Evolutionary conservation across 2,797 vertebrate species (phyloP).

Genomic region (Muscicapa comitata): DNA sequence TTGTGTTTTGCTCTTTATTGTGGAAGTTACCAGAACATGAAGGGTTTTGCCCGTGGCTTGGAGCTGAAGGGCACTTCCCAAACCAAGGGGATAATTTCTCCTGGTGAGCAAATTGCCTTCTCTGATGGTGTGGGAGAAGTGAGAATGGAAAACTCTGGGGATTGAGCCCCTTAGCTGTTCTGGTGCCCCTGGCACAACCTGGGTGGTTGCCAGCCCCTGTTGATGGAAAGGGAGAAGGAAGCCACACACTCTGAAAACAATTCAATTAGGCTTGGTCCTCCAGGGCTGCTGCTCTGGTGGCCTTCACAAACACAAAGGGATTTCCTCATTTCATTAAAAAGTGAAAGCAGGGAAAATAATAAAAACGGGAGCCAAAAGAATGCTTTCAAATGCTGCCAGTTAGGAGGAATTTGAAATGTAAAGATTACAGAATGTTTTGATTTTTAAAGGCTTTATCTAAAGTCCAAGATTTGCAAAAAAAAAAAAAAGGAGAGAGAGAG

Average conservation of each 20-base stretch:
- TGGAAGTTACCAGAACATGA: neutral
- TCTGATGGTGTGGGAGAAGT: neutral
- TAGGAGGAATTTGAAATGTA: neutral
- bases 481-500: neutral
- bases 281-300: neutral
- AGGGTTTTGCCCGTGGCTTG: neutral
- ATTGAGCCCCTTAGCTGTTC: neutral
- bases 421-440: neutral
- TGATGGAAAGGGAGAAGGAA: neutral
- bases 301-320: neutral
- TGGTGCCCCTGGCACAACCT: accelerated
- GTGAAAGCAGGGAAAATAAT: neutral
- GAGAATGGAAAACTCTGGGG: neutral
- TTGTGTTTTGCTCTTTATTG: neutral
- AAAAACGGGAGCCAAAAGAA: neutral
- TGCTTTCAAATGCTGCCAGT: neutral
- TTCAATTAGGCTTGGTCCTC: neutral
- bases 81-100: neutral
- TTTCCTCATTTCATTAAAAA: neutral
- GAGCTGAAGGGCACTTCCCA: neutral
- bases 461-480: neutral
- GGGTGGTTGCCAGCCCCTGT: neutral
- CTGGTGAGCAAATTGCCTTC: neutral
- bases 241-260: neutral
- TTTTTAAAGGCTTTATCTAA: neutral